A percentile compares a stretch with the other conserved stretches of the same genome.
phyloP scores from a whole-genome alignment of 2,113 vertebrate genomes.

The Apaloderma vittatum region DNA sequence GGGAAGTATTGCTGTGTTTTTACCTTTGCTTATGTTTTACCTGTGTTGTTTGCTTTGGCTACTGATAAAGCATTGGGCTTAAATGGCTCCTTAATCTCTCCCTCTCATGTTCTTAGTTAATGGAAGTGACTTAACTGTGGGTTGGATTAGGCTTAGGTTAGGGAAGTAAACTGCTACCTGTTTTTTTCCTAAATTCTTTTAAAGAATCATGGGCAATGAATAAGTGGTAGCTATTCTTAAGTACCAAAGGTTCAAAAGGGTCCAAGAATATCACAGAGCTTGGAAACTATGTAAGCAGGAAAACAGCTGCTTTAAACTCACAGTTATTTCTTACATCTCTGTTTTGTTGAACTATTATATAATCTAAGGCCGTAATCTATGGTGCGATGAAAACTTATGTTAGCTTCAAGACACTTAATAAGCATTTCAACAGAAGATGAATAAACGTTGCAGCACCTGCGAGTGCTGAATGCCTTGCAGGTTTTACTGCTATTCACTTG shows the following conservation, averaged over 20 bases:
- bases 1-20: background rate
- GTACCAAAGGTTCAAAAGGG: background rate
- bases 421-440: background rate
- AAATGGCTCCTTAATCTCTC: background rate
- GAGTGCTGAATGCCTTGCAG: background rate
- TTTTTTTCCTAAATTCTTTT: background rate
- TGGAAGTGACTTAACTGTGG: background rate
- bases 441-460: background rate
- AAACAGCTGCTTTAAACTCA: background rate
- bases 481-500: background rate
- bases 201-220: background rate
- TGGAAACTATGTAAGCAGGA: background rate
- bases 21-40: background rate
- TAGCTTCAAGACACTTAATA: background rate
- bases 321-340: background rate
- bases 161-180: background rate
- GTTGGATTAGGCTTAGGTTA: background rate
- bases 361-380: background rate
- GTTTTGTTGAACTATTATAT: background rate
- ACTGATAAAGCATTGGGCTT: background rate
- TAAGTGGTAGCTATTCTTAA: background rate
- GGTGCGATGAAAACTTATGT: background rate
- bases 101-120: background rate
- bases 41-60: background rate
- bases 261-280: background rate